A percentile compares a stretch with the other conserved stretches of the same genome.
phyloP scores from a whole-genome alignment of 2,113 vertebrate genomes.

The Heterocephalus glaber region DNA sequence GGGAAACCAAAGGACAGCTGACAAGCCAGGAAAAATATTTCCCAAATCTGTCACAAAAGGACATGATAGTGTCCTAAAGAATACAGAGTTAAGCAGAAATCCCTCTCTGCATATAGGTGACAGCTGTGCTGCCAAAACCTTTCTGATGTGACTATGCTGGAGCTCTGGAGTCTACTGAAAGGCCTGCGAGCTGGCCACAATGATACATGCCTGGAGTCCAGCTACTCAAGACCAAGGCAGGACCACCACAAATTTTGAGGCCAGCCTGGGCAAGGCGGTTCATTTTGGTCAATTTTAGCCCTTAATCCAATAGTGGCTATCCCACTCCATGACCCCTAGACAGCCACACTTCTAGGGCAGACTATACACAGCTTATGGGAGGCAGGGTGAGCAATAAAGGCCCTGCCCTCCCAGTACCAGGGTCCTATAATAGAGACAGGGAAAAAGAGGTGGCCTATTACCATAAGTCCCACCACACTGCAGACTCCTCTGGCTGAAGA shows the following conservation, averaged over 20 bases:
- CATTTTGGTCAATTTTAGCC: not conserved
- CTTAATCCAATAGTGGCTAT: not conserved
- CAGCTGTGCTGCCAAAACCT: not conserved
- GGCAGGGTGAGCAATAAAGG: not conserved
- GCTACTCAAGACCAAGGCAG: not conserved
- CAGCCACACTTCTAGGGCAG: not conserved
- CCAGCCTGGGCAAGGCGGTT: not conserved
- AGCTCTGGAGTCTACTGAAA: not conserved
- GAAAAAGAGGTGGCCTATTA: not conserved
- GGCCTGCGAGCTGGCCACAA: not conserved
- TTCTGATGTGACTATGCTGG: not conserved
- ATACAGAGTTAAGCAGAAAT: not conserved
- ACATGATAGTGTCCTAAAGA: not conserved
- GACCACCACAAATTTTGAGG: not conserved
- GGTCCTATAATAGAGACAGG: not conserved
- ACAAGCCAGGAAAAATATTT: not conserved
- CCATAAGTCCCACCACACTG: not conserved
- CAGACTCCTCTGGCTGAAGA: not conserved
- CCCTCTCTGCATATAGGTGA: not conserved
- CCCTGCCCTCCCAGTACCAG: not conserved
- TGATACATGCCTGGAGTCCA: not conserved
- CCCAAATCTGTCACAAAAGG: not conserved
- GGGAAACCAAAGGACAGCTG: not conserved
- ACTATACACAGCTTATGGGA: not conserved
- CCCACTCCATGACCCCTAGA: not conserved